These are phyloP conservation scores for Phrynosoma platyrhinos DNA, from an alignment of 2,113 vertebrate species.

Conservation along the genomic window DNA sequence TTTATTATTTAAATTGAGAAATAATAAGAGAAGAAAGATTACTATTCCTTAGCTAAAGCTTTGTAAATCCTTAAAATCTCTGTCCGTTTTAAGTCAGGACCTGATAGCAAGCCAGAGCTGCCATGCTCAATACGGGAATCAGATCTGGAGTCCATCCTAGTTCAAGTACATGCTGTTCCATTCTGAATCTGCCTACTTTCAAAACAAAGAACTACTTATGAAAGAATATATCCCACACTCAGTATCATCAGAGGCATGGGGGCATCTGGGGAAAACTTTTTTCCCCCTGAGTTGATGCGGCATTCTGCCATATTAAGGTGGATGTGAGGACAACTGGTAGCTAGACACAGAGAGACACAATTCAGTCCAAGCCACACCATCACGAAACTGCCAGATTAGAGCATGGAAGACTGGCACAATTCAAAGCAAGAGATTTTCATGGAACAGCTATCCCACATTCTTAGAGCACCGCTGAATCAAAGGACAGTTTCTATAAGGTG, in stretches of 20 bases:
- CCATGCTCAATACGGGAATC: background rate
- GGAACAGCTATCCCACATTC: background rate
- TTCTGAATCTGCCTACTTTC: background rate
- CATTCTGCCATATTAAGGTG: background rate
- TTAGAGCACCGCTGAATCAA: background rate
- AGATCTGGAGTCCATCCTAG: background rate
- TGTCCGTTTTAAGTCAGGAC: background rate
- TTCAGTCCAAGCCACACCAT: background rate
- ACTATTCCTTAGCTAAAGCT: background rate
- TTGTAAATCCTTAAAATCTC: background rate
- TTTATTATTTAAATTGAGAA: background rate
- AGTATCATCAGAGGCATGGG: background rate
- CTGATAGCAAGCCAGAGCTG: conserved; percentile 7
- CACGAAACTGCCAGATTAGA: background rate
- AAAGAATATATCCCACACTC: background rate
- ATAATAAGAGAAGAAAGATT: background rate
- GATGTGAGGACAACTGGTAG: no score
- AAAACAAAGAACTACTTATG: background rate
- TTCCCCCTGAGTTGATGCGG: background rate
- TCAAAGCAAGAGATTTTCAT: background rate
- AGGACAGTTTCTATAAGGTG: background rate
- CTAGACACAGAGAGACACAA: background rate
- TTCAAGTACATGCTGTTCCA: background rate
- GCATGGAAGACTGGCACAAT: no score
- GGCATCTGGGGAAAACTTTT: no score